phyloP scores from a whole-genome alignment of 1,140 invertebrate genomes.

The Anastrepha ludens region DNA sequence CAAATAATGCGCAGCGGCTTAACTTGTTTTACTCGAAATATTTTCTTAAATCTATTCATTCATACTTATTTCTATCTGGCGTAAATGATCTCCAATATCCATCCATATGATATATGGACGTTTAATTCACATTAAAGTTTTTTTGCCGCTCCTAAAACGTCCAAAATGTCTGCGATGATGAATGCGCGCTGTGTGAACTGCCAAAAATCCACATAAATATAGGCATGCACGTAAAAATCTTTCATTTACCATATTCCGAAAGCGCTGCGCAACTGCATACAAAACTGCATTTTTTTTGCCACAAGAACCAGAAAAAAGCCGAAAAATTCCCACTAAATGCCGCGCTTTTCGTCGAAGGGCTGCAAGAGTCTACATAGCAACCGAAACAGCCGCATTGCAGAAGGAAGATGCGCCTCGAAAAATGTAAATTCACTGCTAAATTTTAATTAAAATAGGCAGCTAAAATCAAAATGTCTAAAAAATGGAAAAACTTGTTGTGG shows the following conservation, averaged over 20 bases:
- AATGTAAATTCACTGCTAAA: conserved; percentile 44
- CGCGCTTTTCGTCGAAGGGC: not conserved
- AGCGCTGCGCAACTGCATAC: conserved; percentile 15
- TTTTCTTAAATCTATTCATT: conserved; percentile 27
- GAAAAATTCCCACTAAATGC: conserved; percentile 34
- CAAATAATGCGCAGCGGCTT: conserved; percentile 32
- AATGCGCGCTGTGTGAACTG: conserved; percentile 40
- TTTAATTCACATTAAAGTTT: conserved; percentile 7
- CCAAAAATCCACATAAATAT: conserved; percentile 1
- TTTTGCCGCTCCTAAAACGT: not conserved
- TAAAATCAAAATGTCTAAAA: conserved; percentile 13
- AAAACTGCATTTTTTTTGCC: conserved; percentile 38
- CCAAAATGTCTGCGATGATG: conserved; percentile 38
- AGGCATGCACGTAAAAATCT: not conserved
- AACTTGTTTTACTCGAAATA: conserved; percentile 38
- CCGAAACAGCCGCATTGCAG: too few species aligned
- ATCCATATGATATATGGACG: not conserved
- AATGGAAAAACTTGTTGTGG: conserved; percentile 16
- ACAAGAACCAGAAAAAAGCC: not conserved
- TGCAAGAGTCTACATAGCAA: not conserved
- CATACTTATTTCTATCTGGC: not conserved
- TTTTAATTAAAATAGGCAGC: conserved; percentile 50
- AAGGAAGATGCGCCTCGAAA: not conserved
- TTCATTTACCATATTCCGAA: not conserved
- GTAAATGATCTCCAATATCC: not conserved